Percentiles rank a stretch among this genome's conserved stretches.
These are phyloP conservation scores for Ceratina australensis DNA, from an alignment of 1,140 invertebrate genomes.

Conservation along the genomic window DNA sequence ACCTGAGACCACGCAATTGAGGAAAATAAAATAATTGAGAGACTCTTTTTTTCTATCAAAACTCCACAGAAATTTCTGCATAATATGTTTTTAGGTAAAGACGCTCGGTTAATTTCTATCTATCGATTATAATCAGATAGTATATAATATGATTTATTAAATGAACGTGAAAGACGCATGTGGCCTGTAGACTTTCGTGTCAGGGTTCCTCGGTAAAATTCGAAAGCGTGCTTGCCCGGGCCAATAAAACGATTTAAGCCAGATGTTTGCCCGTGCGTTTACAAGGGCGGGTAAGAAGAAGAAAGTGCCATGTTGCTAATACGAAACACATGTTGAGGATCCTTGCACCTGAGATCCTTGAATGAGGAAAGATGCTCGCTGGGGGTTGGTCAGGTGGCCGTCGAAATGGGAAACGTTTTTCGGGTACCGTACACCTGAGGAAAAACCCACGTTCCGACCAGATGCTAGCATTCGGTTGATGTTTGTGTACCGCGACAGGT, in stretches of 20 bases:
- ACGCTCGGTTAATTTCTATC: no score
- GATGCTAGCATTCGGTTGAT: conserved; percentile 52
- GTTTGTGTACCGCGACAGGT: conserved; percentile 57
- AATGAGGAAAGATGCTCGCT: conserved; percentile 1
- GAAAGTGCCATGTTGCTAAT: conserved; percentile 60
- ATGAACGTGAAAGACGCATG: no score
- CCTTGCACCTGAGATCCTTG: conserved; percentile 54
- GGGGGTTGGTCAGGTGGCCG: conserved; percentile 25
- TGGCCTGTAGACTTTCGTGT: no score
- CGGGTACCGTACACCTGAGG: conserved; percentile 30
- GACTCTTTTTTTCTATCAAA: neutral
- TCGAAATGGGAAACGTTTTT: neutral
- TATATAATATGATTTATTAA: no score
- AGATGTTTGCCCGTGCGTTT: conserved; percentile 64
- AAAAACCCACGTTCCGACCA: conserved; percentile 65
- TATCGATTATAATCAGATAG: no score
- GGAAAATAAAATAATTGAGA: no score
- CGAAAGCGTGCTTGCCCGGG: conserved; percentile 18
- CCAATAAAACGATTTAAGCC: conserved; percentile 64
- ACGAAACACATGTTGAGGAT: conserved; percentile 62
- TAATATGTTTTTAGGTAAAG: no score
- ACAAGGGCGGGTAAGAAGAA: neutral
- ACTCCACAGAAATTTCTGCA: no score
- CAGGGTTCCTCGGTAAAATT: neutral
- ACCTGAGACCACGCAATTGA: no score